Percentiles rank a stretch among this genome's conserved stretches.
Evolutionary conservation across 2,113 vertebrate species (phyloP).

Genomic region (Leucosticte australis): DNA sequence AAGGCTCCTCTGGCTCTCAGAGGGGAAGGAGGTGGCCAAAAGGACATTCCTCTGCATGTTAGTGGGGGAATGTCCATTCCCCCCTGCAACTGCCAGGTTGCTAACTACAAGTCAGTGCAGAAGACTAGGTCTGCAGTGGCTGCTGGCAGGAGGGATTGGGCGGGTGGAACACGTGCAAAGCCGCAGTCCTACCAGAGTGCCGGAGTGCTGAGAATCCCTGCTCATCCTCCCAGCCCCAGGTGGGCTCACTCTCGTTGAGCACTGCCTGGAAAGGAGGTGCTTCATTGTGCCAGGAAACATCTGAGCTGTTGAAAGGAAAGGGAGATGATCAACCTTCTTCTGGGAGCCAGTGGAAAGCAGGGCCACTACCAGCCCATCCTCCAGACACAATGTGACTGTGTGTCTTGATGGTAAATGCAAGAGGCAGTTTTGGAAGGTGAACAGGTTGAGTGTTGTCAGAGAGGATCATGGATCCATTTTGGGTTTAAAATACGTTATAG

Average conservation of each 20-base stretch:
- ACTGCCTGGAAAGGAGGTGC: conserved; percentile 59
- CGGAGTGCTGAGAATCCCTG: conserved; percentile 95
- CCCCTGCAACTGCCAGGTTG: background rate
- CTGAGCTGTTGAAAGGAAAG: conserved; percentile 69
- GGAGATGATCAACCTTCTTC: background rate
- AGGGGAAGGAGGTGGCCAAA: background rate
- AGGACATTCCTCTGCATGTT: background rate
- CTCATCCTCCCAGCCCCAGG: conserved; percentile 84
- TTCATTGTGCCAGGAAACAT: conserved; percentile 79
- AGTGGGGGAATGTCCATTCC: background rate
- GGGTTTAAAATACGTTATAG: background rate
- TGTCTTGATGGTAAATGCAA: background rate
- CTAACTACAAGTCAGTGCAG: background rate
- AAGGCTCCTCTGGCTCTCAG: background rate
- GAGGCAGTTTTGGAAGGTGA: background rate
- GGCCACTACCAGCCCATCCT: background rate
- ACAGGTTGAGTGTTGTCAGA: background rate
- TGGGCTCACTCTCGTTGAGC: conserved; percentile 77
- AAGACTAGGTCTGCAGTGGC: background rate
- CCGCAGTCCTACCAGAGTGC: conserved; percentile 82
- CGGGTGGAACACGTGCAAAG: rapidly evolving
- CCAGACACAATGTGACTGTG: rapidly evolving
- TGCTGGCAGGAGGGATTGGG: background rate
- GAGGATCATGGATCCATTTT: background rate
- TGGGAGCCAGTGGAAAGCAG: background rate